Evolutionary conservation across 1,140 invertebrate genomes (phyloP).

Genomic region (Aphelinus atriplicis): DNA sequence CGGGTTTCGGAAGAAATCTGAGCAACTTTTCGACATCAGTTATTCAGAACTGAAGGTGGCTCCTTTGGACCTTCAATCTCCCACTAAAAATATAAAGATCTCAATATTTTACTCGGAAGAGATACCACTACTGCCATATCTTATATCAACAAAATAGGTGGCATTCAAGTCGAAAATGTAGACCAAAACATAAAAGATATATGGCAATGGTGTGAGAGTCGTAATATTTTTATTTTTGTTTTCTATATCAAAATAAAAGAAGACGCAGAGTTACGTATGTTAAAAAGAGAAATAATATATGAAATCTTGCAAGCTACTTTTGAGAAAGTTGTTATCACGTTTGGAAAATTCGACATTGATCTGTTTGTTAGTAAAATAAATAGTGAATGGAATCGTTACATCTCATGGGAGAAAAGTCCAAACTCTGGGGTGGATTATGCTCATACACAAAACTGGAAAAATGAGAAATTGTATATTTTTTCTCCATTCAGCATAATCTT

Average conservation of each 20-base stretch:
- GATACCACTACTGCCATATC: too few species aligned
- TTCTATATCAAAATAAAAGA: constrained; percentile 7
- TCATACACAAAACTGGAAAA: constrained; percentile 32
- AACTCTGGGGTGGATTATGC: constrained; percentile 37
- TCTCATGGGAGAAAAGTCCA: constrained; percentile 43
- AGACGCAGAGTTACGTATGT: not conserved
- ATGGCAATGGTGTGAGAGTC: too few species aligned
- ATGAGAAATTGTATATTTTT: constrained; percentile 47
- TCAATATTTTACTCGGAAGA: too few species aligned
- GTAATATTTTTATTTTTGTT: not conserved
- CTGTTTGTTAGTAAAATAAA: constrained; percentile 41
- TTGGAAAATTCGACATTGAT: constrained; percentile 31
- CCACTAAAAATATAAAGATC: too few species aligned
- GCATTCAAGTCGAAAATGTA: too few species aligned
- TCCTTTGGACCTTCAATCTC: too few species aligned
- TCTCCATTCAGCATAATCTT: constrained; percentile 44
- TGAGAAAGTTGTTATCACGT: not conserved
- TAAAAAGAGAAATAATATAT: constrained; percentile 15
- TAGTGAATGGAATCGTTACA: constrained; percentile 41
- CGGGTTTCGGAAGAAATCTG: too few species aligned
- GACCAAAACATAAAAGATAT: too few species aligned
- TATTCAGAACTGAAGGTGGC: too few species aligned
- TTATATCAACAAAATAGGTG: too few species aligned
- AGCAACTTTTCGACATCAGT: too few species aligned
- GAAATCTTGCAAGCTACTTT: not conserved